Evolutionary conservation across 2,113 vertebrate genomes (phyloP).

Genomic region (Psittacus erithacus): DNA sequence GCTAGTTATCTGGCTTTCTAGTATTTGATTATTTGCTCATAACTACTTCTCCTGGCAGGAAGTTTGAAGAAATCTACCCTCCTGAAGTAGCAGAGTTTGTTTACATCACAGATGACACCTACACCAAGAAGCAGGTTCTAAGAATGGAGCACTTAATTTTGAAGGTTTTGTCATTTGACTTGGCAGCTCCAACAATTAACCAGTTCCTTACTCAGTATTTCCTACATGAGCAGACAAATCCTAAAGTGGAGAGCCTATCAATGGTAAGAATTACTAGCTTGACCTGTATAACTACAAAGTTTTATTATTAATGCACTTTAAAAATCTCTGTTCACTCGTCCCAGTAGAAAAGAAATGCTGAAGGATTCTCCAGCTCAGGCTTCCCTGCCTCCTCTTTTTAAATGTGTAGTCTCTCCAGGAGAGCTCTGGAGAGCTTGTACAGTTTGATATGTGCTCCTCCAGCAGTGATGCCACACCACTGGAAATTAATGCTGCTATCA

Average conservation of each 20-base stretch:
- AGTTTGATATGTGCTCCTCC: accelerated
- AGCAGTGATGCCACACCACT: not conserved
- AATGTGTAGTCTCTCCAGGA: not conserved
- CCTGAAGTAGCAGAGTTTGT: conserved; percentile 98
- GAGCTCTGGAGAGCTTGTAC: accelerated
- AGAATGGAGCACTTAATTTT: conserved; percentile 97
- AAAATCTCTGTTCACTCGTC: not conserved
- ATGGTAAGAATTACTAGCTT: conserved; percentile 76
- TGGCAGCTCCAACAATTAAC: conserved; percentile 92
- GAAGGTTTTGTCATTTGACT: conserved; percentile 96
- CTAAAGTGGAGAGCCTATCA: conserved; percentile 87
- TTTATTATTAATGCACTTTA: not conserved
- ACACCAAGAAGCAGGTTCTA: conserved; percentile 97
- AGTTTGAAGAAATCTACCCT: conserved; percentile 99
- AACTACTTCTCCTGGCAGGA: conserved; percentile 76
- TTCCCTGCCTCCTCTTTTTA: not conserved
- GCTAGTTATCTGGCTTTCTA: not conserved
- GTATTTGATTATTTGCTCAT: not conserved
- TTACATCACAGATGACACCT: conserved; percentile 99
- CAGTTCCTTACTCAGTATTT: conserved; percentile 97
- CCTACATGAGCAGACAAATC: conserved; percentile 75
- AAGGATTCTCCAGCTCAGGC: not conserved
- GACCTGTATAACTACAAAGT: accelerated
- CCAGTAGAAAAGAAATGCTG: not conserved
- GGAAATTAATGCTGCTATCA: accelerated